Base-by-base conservation (phyloP, 2,888 invertebrate species). In the Drosophila mayaguana region DNA sequence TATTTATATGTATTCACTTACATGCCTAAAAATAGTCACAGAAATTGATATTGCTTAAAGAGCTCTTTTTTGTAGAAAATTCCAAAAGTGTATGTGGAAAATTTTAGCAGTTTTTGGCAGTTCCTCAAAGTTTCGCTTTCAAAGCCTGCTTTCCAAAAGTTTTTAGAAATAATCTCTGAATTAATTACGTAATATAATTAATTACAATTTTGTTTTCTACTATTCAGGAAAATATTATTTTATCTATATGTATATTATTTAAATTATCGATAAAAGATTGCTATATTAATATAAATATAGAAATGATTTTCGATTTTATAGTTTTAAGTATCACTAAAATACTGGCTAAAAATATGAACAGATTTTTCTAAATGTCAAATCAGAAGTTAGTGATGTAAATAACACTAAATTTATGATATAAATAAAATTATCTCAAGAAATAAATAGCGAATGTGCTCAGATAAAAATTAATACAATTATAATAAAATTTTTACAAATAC, bases 61-160 rank as follows among this genome's bases (percentile, higher is more conserved):
- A 50, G 50, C 50, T 34, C 18, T 32, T 18, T 50, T 50, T 50
- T 50, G 50, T 50, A 20, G 34, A 34, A 50, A 20, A 50, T 50
- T 18, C 32, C 32, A 50, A 50, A 50, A 34, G 14, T 8, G 3
- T 18, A 50, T 50, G 50, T 7, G 3, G 11, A 34, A 34, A 8
- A 7, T 28, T 34, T 50, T 8, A n/a, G 0, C 14, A 20, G 32
- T 20, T 32, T 8, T 50, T 32, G 50, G 8, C 18, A 50, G 18
- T 14, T 8, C 2, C 34, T 50, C 3, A 50, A 14, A 8, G 14
- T 34, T 14, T 18, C 2, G 4, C 1, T 34, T 34, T 18, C 50
- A 50, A 14, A 8, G 50, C 50, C 32, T 34, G 14, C 50, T 50
- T 16, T 22, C 14, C 8, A 22, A 14, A 22, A 8, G 22, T 16